Percentiles rank a stretch among this genome's conserved stretches.
Conservation (phyloP, 2,888 invertebrate species). For the Hyposoter dolosus region DNA sequence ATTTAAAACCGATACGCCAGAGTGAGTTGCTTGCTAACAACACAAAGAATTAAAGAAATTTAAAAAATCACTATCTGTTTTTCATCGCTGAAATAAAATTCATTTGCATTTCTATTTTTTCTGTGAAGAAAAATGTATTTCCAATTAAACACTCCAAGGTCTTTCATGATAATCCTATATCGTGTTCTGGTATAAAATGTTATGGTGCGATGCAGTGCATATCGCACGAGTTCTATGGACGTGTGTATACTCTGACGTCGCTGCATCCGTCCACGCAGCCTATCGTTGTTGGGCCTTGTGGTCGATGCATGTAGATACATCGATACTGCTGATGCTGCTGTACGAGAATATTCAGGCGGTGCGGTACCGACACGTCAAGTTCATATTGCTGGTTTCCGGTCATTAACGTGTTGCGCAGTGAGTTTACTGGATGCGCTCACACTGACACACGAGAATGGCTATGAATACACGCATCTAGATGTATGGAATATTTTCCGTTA, state of each 20-base stretch:
- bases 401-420: conserved; percentile 81
- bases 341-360: conserved; percentile 75
- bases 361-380: conserved; percentile 84
- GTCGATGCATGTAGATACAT: conserved; percentile 67
- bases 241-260: conserved; percentile 51
- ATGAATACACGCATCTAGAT: conserved; percentile 24
- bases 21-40: not conserved
- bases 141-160: not conserved
- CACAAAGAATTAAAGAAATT: not conserved
- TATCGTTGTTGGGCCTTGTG: conserved; percentile 57
- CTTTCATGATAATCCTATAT: conserved; percentile 34
- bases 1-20: not conserved
- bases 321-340: conserved; percentile 69
- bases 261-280: conserved; percentile 54
- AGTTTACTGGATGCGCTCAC: conserved; percentile 63
- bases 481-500: not conserved
- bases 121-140: conserved; percentile 12
- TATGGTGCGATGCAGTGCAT: conserved; percentile 14
- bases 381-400: conserved; percentile 84
- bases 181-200: conserved; percentile 60
- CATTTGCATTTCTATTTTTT: not conserved
- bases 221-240: conserved; percentile 13
- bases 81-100: not conserved
- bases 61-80: not conserved
- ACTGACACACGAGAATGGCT: conserved; percentile 58